Evolutionary conservation across 2,888 invertebrate genomes (phyloP).

Genomic region (Argynnis bischoffii): DNA sequence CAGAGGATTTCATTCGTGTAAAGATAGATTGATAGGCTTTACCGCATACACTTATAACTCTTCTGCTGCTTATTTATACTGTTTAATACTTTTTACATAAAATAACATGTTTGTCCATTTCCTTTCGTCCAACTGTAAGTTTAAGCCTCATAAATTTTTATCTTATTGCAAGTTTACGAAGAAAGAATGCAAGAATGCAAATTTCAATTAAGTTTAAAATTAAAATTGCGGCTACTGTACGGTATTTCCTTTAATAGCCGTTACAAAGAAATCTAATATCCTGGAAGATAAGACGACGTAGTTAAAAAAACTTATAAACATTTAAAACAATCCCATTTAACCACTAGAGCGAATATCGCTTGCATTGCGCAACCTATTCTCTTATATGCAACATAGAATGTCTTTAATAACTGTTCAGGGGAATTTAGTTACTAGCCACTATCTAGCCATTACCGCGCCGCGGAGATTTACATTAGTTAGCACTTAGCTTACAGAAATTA

Average conservation of each 20-base stretch:
- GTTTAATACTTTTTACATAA: neutral
- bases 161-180: conserved; percentile 9
- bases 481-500: conserved; percentile 38
- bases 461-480: conserved; percentile 24
- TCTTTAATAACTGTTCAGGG: conserved; percentile 29
- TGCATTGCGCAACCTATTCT: conserved; percentile 24
- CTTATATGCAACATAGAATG: conserved; percentile 35
- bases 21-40: conserved; percentile 30
- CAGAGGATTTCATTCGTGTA: conserved; percentile 33
- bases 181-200: conserved; percentile 31
- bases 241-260: conserved; percentile 34
- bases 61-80: neutral
- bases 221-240: conserved; percentile 34
- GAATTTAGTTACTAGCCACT: conserved; percentile 31
- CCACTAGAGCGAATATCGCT: conserved; percentile 35
- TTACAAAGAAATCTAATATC: conserved; percentile 37
- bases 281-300: conserved; percentile 38
- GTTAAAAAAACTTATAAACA: conserved; percentile 38
- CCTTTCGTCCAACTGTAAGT: neutral
- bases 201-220: conserved; percentile 40
- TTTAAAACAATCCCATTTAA: conserved; percentile 38
- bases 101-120: neutral
- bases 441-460: conserved; percentile 6
- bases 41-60: conserved; percentile 12
- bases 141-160: conserved; percentile 14